Percentiles rank a stretch among this genome's conserved stretches.
Conservation (phyloP, 2,113 vertebrate species). For the Cervus canadensis region DNA sequence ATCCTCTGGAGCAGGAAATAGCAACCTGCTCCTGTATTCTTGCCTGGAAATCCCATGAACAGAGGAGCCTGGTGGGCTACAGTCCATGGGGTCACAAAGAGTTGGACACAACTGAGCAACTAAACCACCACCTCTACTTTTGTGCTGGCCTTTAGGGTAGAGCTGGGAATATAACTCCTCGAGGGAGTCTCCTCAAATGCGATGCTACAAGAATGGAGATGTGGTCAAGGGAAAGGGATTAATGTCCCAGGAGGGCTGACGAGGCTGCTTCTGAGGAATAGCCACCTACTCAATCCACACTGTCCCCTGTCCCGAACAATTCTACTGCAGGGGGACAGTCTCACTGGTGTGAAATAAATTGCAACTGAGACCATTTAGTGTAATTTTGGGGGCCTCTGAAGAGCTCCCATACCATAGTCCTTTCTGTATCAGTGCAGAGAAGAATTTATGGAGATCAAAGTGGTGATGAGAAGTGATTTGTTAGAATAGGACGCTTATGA, state of each 20-base stretch:
- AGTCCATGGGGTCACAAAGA: neutral
- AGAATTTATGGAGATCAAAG: neutral
- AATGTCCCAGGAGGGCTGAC: neutral
- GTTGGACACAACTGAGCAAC: neutral
- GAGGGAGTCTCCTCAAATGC: neutral
- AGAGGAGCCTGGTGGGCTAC: neutral
- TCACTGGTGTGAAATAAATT: neutral
- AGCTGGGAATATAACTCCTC: neutral
- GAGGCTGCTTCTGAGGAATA: neutral
- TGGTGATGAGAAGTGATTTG: neutral
- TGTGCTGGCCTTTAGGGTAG: neutral
- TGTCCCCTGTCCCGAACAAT: neutral
- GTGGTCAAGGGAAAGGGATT: neutral
- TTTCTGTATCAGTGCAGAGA: neutral
- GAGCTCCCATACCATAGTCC: neutral
- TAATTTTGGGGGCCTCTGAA: neutral
- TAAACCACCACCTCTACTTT: neutral
- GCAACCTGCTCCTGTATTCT: neutral
- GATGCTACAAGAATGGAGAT: neutral
- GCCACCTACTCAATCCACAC: neutral
- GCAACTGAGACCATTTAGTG: neutral
- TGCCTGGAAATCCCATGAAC: neutral
- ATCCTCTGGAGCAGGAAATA: neutral
- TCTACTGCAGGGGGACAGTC: neutral
- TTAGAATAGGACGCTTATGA: neutral